Conservation (phyloP, 1,140 invertebrate species). For the Chrysomallon squamiferum region DNA sequence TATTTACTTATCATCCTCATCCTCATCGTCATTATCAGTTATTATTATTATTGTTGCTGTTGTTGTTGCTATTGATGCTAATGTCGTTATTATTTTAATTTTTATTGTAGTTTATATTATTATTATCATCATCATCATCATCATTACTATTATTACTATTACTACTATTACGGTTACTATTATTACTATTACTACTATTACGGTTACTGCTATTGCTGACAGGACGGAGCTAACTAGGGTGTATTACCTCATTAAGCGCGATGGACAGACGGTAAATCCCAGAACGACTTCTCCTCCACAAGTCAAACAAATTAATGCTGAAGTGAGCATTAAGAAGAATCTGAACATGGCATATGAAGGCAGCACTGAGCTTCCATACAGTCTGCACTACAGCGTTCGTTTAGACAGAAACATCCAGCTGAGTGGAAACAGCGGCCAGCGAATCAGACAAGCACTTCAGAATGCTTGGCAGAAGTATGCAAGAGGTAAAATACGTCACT, state of each 20-base stretch:
- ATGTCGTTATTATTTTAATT: background rate
- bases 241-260: constrained; percentile 2
- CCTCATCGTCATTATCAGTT: background rate
- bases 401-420: background rate
- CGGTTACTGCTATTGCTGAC: background rate
- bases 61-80: background rate
- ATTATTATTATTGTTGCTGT: background rate
- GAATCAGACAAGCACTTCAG: background rate
- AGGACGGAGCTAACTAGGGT: constrained; percentile 10
- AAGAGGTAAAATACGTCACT: too few species aligned
- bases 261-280: background rate
- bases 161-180: background rate
- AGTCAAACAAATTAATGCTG: background rate
- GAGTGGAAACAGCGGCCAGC: background rate
- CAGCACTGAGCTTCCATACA: background rate
- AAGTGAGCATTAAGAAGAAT: background rate
- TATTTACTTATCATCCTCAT: background rate
- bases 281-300: background rate
- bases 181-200: background rate
- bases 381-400: background rate
- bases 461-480: too few species aligned
- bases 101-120: background rate
- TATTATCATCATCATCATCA: background rate
- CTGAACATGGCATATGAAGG: background rate
- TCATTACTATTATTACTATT: background rate